Conservation (phyloP, 2,113 vertebrate species). For the Catharus minimus region DNA sequence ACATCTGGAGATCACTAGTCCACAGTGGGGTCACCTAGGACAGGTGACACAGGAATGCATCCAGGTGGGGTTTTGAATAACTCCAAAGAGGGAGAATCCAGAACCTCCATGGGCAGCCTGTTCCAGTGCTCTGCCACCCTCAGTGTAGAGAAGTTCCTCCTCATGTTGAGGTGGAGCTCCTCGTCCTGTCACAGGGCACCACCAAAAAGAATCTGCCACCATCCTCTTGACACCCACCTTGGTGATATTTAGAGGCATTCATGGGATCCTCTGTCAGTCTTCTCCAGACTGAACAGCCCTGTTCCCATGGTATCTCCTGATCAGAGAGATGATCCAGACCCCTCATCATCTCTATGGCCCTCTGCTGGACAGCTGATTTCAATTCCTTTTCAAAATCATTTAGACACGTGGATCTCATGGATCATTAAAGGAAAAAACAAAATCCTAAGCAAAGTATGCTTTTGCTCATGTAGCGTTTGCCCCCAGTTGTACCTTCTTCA, state of each 20-base stretch:
- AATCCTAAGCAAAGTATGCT: background rate
- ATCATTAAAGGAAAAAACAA: background rate
- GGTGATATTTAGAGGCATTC: background rate
- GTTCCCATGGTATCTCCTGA: rapidly evolving
- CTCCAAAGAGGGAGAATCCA: background rate
- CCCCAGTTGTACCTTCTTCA: background rate
- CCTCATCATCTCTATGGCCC: background rate
- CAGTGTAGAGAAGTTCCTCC: background rate
- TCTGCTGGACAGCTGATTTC: background rate
- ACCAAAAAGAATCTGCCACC: background rate
- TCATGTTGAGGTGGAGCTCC: background rate
- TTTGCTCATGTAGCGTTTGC: background rate
- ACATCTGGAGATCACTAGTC: background rate
- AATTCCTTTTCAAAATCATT: background rate
- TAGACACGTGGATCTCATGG: background rate
- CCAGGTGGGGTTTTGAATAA: background rate
- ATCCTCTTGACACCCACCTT: background rate
- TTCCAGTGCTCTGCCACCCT: background rate
- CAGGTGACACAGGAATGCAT: background rate
- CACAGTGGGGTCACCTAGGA: too few species aligned
- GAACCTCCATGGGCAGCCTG: background rate
- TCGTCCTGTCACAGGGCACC: background rate
- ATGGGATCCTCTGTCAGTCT: background rate
- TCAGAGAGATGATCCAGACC: background rate
- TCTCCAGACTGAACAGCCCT: background rate